These are phyloP conservation scores for Apocheima hispidaria DNA, from an alignment of 2,888 invertebrate genomes.

Conservation along the genomic window DNA sequence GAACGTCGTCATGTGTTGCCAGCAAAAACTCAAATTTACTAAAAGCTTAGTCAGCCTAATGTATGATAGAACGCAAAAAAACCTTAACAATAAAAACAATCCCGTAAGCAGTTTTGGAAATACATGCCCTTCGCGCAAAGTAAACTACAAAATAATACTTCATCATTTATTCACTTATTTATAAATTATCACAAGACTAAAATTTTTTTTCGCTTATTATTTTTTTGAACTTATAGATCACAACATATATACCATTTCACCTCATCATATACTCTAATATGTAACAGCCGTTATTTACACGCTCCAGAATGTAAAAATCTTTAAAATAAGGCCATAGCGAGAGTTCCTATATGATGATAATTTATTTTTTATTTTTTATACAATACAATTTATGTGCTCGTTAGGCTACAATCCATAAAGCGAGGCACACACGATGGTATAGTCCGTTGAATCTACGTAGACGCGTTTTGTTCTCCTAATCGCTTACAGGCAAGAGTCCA, in stretches of 20 bases:
- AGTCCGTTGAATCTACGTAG: background rate
- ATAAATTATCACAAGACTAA: conserved; percentile 86
- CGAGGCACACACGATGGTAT: conserved; percentile 65
- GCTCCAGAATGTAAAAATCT: conserved; percentile 64
- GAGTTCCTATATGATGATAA: conserved; percentile 57
- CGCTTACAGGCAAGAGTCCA: background rate
- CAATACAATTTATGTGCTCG: conserved; percentile 51
- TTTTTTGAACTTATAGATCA: conserved; percentile 84
- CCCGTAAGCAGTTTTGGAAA: background rate
- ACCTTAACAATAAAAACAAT: background rate
- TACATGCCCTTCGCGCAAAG: conserved; percentile 35
- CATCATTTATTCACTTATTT: conserved; percentile 83
- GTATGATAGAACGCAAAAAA: background rate
- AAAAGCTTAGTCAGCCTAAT: too few relatives aligned
- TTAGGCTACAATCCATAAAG: conserved; percentile 52
- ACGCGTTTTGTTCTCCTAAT: background rate
- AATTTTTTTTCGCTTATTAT: conserved; percentile 69
- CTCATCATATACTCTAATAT: conserved; percentile 72
- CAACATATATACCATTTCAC: conserved; percentile 78
- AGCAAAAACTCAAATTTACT: too few relatives aligned
- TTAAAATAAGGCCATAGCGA: conserved; percentile 79
- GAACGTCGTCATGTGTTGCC: too few relatives aligned
- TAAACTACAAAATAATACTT: conserved; percentile 71
- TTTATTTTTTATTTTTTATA: conserved; percentile 9
- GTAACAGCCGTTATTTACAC: conserved; percentile 75